Percentiles rank a stretch among this genome's conserved stretches.
These are phyloP conservation scores for Clarias platycephalus DNA, from an alignment of 2,797 vertebrate genomes.

Conservation along the genomic window DNA sequence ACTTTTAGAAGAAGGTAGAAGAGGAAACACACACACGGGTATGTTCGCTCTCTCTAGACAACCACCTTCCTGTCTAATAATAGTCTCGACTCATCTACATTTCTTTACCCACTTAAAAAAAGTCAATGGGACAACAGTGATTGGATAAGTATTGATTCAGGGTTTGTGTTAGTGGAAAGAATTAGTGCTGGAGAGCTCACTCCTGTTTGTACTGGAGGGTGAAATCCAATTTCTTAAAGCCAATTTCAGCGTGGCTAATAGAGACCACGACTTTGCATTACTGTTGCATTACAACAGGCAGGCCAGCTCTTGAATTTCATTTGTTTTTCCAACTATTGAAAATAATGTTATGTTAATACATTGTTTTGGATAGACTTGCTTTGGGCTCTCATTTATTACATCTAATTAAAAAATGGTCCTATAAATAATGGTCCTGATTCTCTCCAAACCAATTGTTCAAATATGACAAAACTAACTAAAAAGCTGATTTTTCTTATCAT, in stretches of 20 bases:
- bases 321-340: slow-evolving; percentile 17
- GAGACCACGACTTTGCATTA: slow-evolving; percentile 42
- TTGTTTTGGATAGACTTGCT: background rate
- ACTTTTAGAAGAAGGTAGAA: slow-evolving; percentile 2
- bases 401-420: background rate
- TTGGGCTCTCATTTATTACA: background rate
- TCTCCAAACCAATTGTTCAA: background rate
- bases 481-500: background rate
- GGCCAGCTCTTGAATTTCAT: slow-evolving; percentile 54
- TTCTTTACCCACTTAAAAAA: slow-evolving; percentile 35
- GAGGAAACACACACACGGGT: background rate
- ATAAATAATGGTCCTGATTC: background rate
- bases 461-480: background rate
- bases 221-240: slow-evolving; percentile 47
- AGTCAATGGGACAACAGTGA: slow-evolving; percentile 15
- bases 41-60: background rate
- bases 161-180: slow-evolving; percentile 14
- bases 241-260: slow-evolving; percentile 53
- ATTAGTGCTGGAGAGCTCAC: slow-evolving; percentile 24
- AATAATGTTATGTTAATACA: background rate
- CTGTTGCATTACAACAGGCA: slow-evolving; percentile 47
- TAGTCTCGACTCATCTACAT: slow-evolving; percentile 35
- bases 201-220: slow-evolving; percentile 20
- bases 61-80: slow-evolving; percentile 17
- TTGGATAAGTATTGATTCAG: slow-evolving; percentile 50